phyloP scores from a whole-genome alignment of 1,140 invertebrate genomes.

The Brachionus calyciflorus region DNA sequence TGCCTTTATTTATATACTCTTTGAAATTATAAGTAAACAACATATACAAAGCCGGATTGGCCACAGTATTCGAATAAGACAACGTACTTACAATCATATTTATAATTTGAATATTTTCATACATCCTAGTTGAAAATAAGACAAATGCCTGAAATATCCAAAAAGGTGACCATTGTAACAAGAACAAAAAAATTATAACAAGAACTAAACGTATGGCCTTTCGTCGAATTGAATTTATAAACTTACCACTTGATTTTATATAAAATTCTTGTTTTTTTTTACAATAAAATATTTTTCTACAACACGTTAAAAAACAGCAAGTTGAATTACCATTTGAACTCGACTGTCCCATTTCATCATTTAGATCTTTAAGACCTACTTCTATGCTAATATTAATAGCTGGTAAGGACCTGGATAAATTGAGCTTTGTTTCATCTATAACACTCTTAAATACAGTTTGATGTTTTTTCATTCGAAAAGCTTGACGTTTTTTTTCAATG shows the following conservation, averaged over 20 bases:
- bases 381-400: neutral
- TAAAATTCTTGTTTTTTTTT: neutral
- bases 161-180: slow-evolving; percentile 42
- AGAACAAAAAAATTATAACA: slow-evolving; percentile 33
- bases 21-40: slow-evolving; percentile 30
- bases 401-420: neutral
- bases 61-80: slow-evolving; percentile 33
- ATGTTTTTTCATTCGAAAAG: neutral
- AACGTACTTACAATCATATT: slow-evolving; percentile 37
- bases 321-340: neutral
- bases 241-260: slow-evolving; percentile 8
- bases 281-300: neutral
- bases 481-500: neutral
- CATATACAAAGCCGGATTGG: slow-evolving; percentile 43
- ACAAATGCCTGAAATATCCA: slow-evolving; percentile 33
- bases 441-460: neutral
- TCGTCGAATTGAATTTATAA: neutral
- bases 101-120: slow-evolving; percentile 37
- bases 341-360: neutral
- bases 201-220: slow-evolving; percentile 32
- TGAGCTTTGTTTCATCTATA: neutral
- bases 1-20: neutral
- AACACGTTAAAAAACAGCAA: neutral
- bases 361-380: neutral
- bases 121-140: neutral